These are phyloP conservation scores for Brassicogethes aeneus DNA, from an alignment of 2,888 invertebrate genomes.

Conservation along the genomic window DNA sequence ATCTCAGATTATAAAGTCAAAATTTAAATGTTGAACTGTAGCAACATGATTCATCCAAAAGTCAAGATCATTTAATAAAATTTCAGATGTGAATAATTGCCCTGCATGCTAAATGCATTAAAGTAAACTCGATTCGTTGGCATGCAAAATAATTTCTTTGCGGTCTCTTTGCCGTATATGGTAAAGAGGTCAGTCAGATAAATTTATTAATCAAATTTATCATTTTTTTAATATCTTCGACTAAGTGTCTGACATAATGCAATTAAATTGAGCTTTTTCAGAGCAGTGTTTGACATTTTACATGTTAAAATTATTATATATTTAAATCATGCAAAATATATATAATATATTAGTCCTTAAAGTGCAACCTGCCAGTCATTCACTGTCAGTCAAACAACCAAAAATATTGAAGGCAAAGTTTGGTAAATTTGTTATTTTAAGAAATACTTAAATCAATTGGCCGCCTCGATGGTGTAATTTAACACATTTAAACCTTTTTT, in stretches of 20 bases:
- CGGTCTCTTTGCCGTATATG: constrained; percentile 14
- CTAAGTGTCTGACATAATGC: background rate
- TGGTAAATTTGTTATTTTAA: too few species aligned
- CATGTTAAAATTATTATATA: too few species aligned
- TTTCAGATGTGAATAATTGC: background rate
- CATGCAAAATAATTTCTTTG: constrained; percentile 16
- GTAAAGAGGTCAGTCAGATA: constrained; percentile 13
- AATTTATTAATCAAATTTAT: background rate
- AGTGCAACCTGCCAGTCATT: too few species aligned
- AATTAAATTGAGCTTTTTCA: background rate
- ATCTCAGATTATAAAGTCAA: too few species aligned
- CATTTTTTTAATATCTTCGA: background rate
- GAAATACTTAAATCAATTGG: too few species aligned
- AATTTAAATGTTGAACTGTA: too few species aligned
- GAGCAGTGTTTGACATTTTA: background rate
- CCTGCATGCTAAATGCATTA: background rate
- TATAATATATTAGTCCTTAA: too few species aligned
- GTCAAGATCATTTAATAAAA: background rate
- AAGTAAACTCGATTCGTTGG: constrained; percentile 3
- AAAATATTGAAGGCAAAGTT: too few species aligned
- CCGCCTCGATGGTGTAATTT: too few species aligned
- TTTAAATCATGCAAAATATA: too few species aligned
- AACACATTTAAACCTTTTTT: too few species aligned
- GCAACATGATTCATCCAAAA: background rate
- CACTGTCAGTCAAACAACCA: too few species aligned